Base-by-base conservation (phyloP, 2,888 invertebrate genomes). In the Nysson spinosus region DNA sequence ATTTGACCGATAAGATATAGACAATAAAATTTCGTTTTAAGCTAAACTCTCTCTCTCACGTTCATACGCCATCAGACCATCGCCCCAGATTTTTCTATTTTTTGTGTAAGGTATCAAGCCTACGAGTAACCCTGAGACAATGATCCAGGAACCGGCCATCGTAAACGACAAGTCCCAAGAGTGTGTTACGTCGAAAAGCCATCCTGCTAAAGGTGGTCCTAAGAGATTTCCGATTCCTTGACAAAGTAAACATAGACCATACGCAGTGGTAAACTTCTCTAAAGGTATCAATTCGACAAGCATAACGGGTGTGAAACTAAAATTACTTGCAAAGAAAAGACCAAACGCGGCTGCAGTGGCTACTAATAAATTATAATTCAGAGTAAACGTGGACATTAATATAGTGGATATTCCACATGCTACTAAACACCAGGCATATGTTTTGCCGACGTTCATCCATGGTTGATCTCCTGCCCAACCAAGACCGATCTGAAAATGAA, bases 161-260 rank as follows among this genome's bases (percentile, higher is more conserved):
- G 93, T 93, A 87, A 96, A 96, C 0, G 95, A 92, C 63, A 93
- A 89, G 73, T 94, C 93, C 93, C 95, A 96, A 26, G 89, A 88
- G 1, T 90, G 89, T 2, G 93, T 94, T 14, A 90, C 82, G 82
- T 95, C 94, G 82, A 90, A 92, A 77, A 92, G 82, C 82, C 89
- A 88, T 92, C 98, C 98, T 81, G 96, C 96, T 51, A 98, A 86
- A 0, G 97, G 96, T 4, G 98, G 98, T 46, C 98, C 98, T 64
- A 95, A 89, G 42, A 98, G 90, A 89, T 96, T 96, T 3, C 97
- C 97, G 65, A 98, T 92, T 9, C 98, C 98, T 87, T 98, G 96
- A 62, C 96, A 94, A 52, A 98, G 88, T 77, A 97, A 89, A 73
- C 95, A 92, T 76, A 98, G 88, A 12, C 98, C 98, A 86, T 97